A percentile compares a stretch with the other conserved stretches of the same genome.
Conservation (phyloP, 2,113 vertebrate species). For the Egretta garzetta region DNA sequence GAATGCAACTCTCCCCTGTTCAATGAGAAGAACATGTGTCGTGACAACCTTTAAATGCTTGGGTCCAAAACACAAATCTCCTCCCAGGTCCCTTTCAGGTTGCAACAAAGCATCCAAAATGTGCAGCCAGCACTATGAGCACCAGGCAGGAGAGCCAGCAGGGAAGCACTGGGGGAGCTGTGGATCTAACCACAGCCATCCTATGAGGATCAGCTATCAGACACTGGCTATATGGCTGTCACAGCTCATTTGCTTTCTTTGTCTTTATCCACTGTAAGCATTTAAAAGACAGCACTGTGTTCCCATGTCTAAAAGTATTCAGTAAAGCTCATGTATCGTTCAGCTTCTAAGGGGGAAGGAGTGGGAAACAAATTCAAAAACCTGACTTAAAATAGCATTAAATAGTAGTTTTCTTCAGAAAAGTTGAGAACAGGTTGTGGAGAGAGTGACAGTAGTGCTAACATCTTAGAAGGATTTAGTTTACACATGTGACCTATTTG, state of each 20-base stretch:
- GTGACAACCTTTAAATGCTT: background rate
- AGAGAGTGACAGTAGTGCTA: background rate
- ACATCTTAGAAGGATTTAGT: slow-evolving; percentile 9
- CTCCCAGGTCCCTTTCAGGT: background rate
- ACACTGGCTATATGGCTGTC: slow-evolving; percentile 17
- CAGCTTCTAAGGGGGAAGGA: background rate
- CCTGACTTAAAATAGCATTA: background rate
- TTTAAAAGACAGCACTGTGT: slow-evolving; percentile 26
- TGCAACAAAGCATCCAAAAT: background rate
- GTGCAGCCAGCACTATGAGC: background rate
- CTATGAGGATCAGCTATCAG: slow-evolving; percentile 32
- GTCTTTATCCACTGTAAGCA: slow-evolving; percentile 25
- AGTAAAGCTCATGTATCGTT: background rate
- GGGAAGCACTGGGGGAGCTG: background rate
- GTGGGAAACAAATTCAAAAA: background rate
- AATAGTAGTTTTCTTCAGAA: background rate
- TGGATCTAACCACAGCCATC: slow-evolving; percentile 40
- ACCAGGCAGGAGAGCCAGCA: background rate
- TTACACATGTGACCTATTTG: slow-evolving; percentile 17
- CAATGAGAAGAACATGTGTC: background rate
- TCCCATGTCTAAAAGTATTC: background rate
- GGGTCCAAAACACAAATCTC: background rate
- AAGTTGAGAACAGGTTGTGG: background rate
- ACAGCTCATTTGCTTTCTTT: slow-evolving; percentile 41
- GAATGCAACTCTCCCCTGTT: background rate